Percentiles rank a stretch among this genome's conserved stretches.
phyloP scores from a whole-genome alignment of 1,140 invertebrate genomes.

The Drosophila azteca region DNA sequence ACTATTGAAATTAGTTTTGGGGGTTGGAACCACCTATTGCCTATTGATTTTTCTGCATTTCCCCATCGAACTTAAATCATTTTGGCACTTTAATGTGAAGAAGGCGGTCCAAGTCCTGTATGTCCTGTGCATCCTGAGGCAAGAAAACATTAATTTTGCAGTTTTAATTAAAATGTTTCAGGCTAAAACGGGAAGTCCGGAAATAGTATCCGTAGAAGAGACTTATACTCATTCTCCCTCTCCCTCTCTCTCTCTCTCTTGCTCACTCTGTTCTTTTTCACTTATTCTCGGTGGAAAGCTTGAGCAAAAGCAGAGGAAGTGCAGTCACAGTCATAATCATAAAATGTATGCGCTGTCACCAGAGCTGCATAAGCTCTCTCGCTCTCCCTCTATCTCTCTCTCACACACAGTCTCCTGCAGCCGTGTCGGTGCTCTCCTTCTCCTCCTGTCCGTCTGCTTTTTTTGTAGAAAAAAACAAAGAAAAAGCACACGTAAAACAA shows the following conservation, averaged over 20 bases:
- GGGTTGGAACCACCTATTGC: conserved; percentile 27
- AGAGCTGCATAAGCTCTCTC: conserved; percentile 27
- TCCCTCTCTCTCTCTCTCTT: not conserved
- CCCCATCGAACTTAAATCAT: conserved; percentile 55
- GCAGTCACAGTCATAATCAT: conserved; percentile 71
- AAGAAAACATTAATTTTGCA: conserved; percentile 70
- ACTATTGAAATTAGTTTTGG: conserved; percentile 78
- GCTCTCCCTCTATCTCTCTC: conserved; percentile 5
- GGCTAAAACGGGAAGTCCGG: conserved; percentile 21
- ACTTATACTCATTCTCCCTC: not conserved
- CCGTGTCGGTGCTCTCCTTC: not conserved
- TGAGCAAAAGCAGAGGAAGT: conserved; percentile 20
- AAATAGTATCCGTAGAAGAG: not conserved
- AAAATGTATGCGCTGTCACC: conserved; percentile 75
- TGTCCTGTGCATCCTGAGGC: conserved; percentile 20
- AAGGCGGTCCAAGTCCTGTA: no score
- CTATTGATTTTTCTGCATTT: conserved; percentile 63
- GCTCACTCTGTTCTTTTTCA: not conserved
- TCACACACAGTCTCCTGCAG: not conserved
- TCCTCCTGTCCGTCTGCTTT: conserved; percentile 1
- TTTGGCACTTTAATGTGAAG: conserved; percentile 66
- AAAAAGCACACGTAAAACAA: conserved; percentile 19
- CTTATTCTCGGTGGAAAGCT: conserved; percentile 1
- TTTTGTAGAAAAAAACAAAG: conserved; percentile 24
- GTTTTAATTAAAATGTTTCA: conserved; percentile 76